phyloP scores from a whole-genome alignment of 2,113 vertebrate species.

The Brachirus orientalis region DNA sequence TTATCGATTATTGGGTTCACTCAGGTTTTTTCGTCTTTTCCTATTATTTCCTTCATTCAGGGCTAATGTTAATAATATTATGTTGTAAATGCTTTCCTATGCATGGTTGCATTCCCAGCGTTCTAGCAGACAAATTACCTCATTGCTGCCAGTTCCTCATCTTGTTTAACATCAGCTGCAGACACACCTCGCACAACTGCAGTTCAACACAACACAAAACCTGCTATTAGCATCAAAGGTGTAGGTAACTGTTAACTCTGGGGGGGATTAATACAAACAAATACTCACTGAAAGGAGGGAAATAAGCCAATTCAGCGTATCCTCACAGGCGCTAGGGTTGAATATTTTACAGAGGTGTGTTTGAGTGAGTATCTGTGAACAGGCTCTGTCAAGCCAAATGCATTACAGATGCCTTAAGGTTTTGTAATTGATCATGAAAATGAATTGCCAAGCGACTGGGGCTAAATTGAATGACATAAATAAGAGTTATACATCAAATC shows the following conservation, averaged over 20 bases:
- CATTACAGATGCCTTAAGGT: slow-evolving; percentile 78
- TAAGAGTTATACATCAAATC: slow-evolving; percentile 77
- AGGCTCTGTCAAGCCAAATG: slow-evolving; percentile 65
- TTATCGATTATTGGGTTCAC: slow-evolving; percentile 4
- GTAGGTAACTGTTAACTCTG: slow-evolving; percentile 67
- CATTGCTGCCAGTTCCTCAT: slow-evolving; percentile 22
- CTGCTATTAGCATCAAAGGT: slow-evolving; percentile 67
- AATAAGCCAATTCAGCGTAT: slow-evolving; percentile 57
- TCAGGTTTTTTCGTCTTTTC: not conserved
- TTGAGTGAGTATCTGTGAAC: slow-evolving; percentile 42
- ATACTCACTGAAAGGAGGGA: slow-evolving; percentile 40
- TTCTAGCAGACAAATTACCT: slow-evolving; percentile 8
- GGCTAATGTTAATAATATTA: not conserved
- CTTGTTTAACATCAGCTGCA: slow-evolving; percentile 33
- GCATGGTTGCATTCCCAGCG: not conserved
- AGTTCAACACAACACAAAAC: slow-evolving; percentile 27
- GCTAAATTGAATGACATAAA: slow-evolving; percentile 83
- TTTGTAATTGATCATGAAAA: slow-evolving; percentile 84
- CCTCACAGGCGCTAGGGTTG: slow-evolving; percentile 44
- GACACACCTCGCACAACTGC: slow-evolving; percentile 38
- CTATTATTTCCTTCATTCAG: not conserved
- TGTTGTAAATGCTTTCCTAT: not conserved
- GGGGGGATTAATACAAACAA: slow-evolving; percentile 62
- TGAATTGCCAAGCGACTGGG: slow-evolving; percentile 71
- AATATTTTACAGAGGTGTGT: slow-evolving; percentile 55